phyloP scores from a whole-genome alignment of 2,797 vertebrate species.

The Micrastur ruficollis region DNA sequence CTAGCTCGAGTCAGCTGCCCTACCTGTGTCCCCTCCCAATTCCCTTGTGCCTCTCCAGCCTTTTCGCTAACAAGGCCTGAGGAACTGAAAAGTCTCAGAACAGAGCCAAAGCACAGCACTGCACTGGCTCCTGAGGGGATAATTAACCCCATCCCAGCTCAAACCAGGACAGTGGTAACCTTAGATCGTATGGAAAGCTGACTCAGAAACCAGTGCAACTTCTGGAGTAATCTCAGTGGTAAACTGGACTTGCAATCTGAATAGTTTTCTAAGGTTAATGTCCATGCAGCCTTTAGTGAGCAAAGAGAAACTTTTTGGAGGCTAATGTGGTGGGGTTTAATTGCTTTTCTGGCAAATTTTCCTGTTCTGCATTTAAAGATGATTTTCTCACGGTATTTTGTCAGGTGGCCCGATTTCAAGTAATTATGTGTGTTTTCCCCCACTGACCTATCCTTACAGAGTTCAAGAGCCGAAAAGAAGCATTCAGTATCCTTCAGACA shows the following conservation, averaged over 20 bases:
- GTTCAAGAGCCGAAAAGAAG: slow-evolving; percentile 68
- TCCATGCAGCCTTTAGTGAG: not conserved
- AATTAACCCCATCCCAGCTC: too few species aligned
- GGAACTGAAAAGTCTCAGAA: too few species aligned
- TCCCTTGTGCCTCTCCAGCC: too few species aligned
- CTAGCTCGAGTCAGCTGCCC: too few species aligned
- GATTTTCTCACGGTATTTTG: not conserved
- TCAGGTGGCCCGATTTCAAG: not conserved
- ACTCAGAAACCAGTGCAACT: not conserved
- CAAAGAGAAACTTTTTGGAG: not conserved
- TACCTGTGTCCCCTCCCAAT: too few species aligned
- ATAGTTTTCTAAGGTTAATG: not conserved
- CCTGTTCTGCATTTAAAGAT: not conserved
- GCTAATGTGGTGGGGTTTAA: not conserved
- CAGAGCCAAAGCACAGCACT: too few species aligned
- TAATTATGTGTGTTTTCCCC: not conserved
- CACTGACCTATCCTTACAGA: slow-evolving; percentile 59
- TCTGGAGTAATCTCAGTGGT: not conserved
- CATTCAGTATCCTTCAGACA: slow-evolving; percentile 81
- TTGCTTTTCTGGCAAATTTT: not conserved
- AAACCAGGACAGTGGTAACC: not conserved
- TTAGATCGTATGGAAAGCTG: not conserved
- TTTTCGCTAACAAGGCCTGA: too few species aligned
- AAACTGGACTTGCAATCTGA: not conserved
- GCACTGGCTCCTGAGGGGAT: too few species aligned